Conservation (phyloP, 2,113 vertebrate species). For the Uropsilus gracilis region DNA sequence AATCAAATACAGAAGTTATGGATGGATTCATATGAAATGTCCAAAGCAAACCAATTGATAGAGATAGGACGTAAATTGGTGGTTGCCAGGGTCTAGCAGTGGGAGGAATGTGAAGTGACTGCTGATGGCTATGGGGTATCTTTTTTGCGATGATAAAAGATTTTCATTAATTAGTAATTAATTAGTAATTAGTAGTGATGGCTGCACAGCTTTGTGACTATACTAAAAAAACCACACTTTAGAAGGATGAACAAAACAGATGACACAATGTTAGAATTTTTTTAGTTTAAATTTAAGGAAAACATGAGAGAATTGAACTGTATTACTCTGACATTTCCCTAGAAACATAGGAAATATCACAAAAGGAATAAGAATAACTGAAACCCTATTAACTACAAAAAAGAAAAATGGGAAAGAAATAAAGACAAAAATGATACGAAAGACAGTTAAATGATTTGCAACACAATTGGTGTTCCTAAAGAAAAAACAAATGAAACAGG, state of each 20-base stretch:
- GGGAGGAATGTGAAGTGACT: not conserved
- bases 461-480: not conserved
- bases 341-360: not conserved
- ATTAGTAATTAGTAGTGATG: not conserved
- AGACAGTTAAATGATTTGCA: not conserved
- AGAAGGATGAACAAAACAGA: not conserved
- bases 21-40: not conserved
- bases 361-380: not conserved
- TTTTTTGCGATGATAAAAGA: not conserved
- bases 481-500: not conserved
- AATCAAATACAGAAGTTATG: not conserved
- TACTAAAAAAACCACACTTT: not conserved
- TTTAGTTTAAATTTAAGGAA: constrained; percentile 19
- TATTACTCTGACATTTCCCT: not conserved
- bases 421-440: not conserved
- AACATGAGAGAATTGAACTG: not conserved
- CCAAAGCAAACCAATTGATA: not conserved
- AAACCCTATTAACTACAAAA: not conserved
- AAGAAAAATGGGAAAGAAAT: not conserved
- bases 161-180: too few species aligned
- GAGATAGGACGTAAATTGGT: not conserved
- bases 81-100: not conserved
- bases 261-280: not conserved
- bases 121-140: not conserved
- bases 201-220: not conserved